phyloP scores from a whole-genome alignment of 2,113 vertebrate genomes.

The Rhineura floridana region DNA sequence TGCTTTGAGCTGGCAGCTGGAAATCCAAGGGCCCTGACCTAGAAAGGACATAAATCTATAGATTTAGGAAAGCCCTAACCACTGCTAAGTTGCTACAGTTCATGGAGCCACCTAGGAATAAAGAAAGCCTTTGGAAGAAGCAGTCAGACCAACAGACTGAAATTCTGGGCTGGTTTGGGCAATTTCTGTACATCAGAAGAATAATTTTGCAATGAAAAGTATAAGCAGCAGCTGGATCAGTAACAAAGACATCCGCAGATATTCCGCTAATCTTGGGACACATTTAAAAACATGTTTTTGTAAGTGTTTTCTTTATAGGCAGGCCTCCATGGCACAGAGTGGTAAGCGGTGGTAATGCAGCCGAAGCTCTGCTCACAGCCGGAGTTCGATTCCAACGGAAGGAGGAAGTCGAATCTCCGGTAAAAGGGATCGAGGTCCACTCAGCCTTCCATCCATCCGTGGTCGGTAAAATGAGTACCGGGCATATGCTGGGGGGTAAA shows the following conservation, averaged over 20 bases:
- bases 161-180: neutral
- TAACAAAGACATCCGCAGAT: neutral
- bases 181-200: neutral
- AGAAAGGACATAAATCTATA: neutral
- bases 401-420: no score
- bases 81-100: neutral
- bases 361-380: no score
- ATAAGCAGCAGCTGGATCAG: neutral
- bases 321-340: no score
- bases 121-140: neutral
- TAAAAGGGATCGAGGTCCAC: no score
- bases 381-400: no score
- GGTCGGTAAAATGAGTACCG: no score
- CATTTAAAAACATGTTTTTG: neutral
- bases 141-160: neutral
- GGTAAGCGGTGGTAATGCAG: no score
- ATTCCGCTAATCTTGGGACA: constrained; percentile 9
- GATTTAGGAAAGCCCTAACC: neutral
- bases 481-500: no score
- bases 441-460: no score
- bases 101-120: neutral
- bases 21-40: neutral
- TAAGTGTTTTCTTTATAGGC: constrained; percentile 31
- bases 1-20: neutral
- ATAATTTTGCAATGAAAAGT: neutral